Evolutionary conservation across 2,113 vertebrate genomes (phyloP).

Genomic region (Pangasianodon hypophthalmus): DNA sequence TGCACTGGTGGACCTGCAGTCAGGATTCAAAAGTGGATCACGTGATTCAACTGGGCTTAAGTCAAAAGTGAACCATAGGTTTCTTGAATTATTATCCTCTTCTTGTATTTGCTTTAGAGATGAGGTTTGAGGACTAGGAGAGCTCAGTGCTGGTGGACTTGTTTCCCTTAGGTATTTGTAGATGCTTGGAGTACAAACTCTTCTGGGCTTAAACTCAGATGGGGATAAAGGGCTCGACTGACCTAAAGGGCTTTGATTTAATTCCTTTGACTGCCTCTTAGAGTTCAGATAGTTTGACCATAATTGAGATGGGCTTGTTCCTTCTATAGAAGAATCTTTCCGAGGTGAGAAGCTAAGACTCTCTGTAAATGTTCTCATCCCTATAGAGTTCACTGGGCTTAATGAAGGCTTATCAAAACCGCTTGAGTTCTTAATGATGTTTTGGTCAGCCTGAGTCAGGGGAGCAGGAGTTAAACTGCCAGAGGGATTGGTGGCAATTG

Average conservation of each 20-base stretch:
- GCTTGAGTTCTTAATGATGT: not conserved
- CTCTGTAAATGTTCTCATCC: conserved; percentile 52
- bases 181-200: conserved; percentile 54
- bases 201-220: conserved; percentile 45
- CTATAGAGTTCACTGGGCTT: conserved; percentile 31
- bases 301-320: conserved; percentile 57
- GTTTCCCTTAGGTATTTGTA: conserved; percentile 64
- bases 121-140: conserved; percentile 47
- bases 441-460: not conserved
- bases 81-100: conserved; percentile 29
- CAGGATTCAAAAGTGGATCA: conserved; percentile 44
- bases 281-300: conserved; percentile 62
- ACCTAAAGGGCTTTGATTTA: conserved; percentile 26
- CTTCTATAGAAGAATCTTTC: conserved; percentile 51
- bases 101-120: conserved; percentile 48
- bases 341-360: conserved; percentile 54
- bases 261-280: conserved; percentile 30
- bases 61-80: conserved; percentile 50
- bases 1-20: conserved; percentile 30
- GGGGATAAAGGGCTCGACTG: conserved; percentile 46
- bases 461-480: not conserved
- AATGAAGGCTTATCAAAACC: not conserved
- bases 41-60: conserved; percentile 42
- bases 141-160: conserved; percentile 46
- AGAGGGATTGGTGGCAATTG: not conserved